Conservation (phyloP, 2,113 vertebrate genomes). For the Marcusenius ussheri region DNA sequence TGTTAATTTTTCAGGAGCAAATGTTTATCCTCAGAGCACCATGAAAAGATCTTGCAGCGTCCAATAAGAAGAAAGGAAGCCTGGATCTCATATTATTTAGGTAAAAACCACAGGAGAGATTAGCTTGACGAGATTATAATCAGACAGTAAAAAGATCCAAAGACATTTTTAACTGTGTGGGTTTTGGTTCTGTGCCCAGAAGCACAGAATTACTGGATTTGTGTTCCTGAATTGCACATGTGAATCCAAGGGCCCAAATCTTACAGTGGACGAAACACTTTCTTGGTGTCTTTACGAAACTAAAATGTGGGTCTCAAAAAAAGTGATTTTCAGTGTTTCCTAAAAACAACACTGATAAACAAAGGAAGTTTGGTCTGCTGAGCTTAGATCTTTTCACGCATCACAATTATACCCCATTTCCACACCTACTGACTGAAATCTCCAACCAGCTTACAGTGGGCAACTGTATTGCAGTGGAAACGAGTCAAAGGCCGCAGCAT, state of each 20-base stretch:
- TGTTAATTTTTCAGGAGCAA: not conserved
- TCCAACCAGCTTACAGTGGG: not conserved
- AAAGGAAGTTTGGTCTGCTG: not conserved
- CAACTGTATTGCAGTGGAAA: not conserved
- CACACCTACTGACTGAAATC: not conserved
- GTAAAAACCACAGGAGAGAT: not conserved
- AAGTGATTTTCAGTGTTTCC: not conserved
- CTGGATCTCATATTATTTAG: not conserved
- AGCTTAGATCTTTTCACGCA: not conserved
- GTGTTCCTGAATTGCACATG: not conserved
- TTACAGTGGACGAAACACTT: not conserved
- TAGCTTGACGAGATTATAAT: not conserved
- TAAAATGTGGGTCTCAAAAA: not conserved
- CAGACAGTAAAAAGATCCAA: not conserved
- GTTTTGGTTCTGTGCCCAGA: not conserved
- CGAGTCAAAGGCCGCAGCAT: not conserved
- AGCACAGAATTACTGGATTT: not conserved
- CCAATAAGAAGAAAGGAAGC: not conserved
- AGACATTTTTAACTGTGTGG: not conserved
- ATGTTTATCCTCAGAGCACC: not conserved
- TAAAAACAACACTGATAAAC: not conserved
- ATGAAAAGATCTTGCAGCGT: not conserved
- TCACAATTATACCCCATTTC: slow-evolving; percentile 1
- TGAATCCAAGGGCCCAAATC: not conserved
- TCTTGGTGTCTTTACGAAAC: not conserved